phyloP scores from a whole-genome alignment of 2,797 vertebrate species.

The Coracias cyanogaster region DNA sequence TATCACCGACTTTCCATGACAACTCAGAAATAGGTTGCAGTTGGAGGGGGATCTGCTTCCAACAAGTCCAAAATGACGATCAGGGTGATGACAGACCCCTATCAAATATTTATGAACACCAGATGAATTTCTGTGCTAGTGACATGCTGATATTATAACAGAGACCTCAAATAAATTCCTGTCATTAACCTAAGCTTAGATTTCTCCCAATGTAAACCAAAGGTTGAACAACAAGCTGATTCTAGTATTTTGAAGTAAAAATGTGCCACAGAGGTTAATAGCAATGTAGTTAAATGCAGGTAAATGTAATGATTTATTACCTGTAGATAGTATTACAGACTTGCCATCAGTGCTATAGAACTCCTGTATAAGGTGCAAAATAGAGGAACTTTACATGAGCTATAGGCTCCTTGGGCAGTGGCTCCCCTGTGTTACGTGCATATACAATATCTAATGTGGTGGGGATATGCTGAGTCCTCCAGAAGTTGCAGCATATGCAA shows the following conservation, averaged over 20 bases:
- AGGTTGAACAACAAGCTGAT: not conserved
- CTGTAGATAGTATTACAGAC: not conserved
- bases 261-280: not conserved
- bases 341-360: not conserved
- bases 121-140: constrained; percentile 61
- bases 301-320: not conserved
- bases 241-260: not conserved
- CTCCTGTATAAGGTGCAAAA: not conserved
- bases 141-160: constrained; percentile 59
- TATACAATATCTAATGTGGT: not conserved
- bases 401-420: not conserved
- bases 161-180: constrained; percentile 73
- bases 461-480: not conserved
- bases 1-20: constrained; percentile 71
- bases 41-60: not conserved
- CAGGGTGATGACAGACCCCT: constrained; percentile 28
- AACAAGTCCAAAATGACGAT: not conserved
- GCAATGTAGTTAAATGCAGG: not conserved
- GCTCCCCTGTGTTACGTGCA: fast-evolving
- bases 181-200: constrained; percentile 63
- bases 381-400: not conserved
- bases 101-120: constrained; percentile 78
- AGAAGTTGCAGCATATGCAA: not conserved
- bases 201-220: constrained; percentile 33
- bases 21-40: constrained; percentile 43